phyloP scores from a whole-genome alignment of 2,888 invertebrate species.

The Vesta saturnalis region DNA sequence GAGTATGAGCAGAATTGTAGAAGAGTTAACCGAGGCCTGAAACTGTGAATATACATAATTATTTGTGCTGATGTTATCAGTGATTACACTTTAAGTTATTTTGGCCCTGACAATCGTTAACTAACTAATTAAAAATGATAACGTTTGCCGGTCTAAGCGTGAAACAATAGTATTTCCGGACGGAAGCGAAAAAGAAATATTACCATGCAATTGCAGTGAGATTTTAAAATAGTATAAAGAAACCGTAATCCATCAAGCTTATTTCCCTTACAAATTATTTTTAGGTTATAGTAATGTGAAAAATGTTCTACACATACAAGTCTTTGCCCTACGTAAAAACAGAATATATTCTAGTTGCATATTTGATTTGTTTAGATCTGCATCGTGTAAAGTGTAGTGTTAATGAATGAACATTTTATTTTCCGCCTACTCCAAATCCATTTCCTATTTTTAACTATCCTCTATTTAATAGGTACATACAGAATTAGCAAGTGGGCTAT shows the following conservation, averaged over 20 bases:
- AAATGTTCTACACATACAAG: not conserved
- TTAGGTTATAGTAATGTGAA: not conserved
- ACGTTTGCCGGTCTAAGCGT: too few species aligned
- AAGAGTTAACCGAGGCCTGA: too few species aligned
- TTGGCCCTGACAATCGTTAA: too few species aligned
- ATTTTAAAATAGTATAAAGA: too few species aligned
- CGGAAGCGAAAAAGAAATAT: too few species aligned
- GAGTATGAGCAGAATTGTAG: too few species aligned
- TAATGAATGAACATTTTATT: constrained; percentile 11
- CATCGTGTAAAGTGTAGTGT: constrained; percentile 1
- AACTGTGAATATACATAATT: too few species aligned
- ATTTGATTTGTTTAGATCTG: constrained; percentile 2
- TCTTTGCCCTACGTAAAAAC: not conserved
- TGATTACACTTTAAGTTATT: too few species aligned
- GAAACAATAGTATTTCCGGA: too few species aligned
- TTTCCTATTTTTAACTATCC: constrained; percentile 1
- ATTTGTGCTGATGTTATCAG: too few species aligned
- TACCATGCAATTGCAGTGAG: too few species aligned
- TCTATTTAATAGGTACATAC: not conserved
- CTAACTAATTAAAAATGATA: too few species aligned
- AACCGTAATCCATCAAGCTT: not conserved
- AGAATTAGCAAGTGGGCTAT: not conserved
- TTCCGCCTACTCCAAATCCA: not conserved
- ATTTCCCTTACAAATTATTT: constrained; percentile 1
- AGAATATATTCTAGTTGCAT: not conserved